Evolutionary conservation across 2,888 invertebrate genomes (phyloP).

Genomic region (Campoplex capitator): DNA sequence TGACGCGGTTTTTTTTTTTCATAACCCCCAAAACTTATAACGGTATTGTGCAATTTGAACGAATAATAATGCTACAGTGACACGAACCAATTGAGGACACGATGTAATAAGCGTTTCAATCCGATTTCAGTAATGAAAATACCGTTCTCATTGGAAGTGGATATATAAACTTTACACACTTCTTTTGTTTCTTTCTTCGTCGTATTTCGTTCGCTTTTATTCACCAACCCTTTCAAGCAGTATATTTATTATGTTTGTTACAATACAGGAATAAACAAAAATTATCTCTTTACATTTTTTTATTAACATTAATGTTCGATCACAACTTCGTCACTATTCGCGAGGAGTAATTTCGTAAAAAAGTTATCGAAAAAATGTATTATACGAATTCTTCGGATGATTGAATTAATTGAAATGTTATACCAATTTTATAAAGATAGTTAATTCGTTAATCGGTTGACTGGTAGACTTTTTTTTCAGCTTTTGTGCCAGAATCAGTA

Average conservation of each 20-base stretch:
- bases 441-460: no score
- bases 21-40: not conserved
- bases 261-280: not conserved
- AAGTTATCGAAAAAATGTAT: not conserved
- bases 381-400: no score
- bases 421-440: not conserved
- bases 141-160: not conserved
- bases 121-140: not conserved
- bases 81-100: not conserved
- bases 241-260: not conserved
- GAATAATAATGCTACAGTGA: not conserved
- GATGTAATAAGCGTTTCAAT: not conserved
- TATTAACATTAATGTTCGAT: not conserved
- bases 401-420: not conserved
- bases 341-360: not conserved
- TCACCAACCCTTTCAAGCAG: not conserved
- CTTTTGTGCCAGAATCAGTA: no score
- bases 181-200: not conserved
- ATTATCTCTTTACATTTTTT: not conserved
- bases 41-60: not conserved
- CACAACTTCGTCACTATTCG: not conserved
- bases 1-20: not conserved
- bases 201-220: not conserved
- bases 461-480: no score
- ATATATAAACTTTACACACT: not conserved